Conservation (phyloP, 2,113 vertebrate species). For the Menidia beryllina region DNA sequence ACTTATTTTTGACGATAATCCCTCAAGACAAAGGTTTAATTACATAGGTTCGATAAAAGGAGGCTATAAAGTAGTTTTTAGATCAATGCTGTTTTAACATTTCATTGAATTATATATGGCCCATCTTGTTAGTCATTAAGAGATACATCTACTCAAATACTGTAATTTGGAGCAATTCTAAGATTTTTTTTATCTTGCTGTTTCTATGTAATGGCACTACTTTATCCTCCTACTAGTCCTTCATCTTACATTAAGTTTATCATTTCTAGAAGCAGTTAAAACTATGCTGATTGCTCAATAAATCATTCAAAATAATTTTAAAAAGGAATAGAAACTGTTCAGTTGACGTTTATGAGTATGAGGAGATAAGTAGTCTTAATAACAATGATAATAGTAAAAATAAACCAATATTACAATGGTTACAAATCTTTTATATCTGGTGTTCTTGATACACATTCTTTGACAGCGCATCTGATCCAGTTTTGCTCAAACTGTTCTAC, state of each 20-base stretch:
- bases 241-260: not conserved
- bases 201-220: not conserved
- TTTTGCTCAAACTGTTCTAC: not conserved
- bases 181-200: not conserved
- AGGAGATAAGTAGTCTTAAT: too few relatives aligned
- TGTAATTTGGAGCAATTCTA: not conserved
- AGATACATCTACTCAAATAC: not conserved
- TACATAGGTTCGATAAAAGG: conserved; percentile 16
- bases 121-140: not conserved
- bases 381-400: too few relatives aligned
- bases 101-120: not conserved
- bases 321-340: not conserved
- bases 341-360: too few relatives aligned
- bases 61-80: not conserved
- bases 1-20: conserved; percentile 39
- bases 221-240: not conserved
- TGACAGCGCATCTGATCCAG: too few relatives aligned
- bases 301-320: not conserved
- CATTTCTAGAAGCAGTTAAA: not conserved
- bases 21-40: conserved; percentile 13
- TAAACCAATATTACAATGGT: too few relatives aligned
- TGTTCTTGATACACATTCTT: not conserved
- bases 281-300: not conserved
- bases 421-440: not conserved
- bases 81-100: not conserved